Percentiles rank a stretch among this genome's conserved stretches.
Evolutionary conservation across 2,113 vertebrate species (phyloP).

Genomic region (Neolamprologus ventralis): DNA sequence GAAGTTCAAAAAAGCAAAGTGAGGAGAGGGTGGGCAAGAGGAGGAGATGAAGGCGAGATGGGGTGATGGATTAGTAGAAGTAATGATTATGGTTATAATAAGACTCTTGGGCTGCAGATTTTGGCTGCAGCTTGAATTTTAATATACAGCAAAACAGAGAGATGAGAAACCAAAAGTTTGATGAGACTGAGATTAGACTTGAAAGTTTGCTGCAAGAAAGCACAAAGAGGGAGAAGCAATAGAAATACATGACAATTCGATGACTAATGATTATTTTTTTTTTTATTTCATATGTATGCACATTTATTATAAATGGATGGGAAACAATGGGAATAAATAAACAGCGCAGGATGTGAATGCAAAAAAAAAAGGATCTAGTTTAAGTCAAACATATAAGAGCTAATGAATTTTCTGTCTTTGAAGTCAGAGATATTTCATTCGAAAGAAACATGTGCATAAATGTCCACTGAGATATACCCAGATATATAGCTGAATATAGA

Average conservation of each 20-base stretch:
- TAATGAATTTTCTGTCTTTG: neutral
- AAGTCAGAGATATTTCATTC: neutral
- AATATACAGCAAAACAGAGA: neutral
- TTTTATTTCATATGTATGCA: neutral
- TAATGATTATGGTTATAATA: neutral
- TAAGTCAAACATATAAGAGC: neutral
- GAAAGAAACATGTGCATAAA: neutral
- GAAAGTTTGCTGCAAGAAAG: neutral
- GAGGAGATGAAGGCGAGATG: neutral
- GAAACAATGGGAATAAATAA: neutral
- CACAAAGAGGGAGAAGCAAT: neutral
- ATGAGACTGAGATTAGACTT: neutral
- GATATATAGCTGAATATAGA: neutral
- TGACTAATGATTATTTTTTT: neutral
- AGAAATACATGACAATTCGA: neutral
- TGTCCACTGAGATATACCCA: neutral
- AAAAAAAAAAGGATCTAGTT: neutral
- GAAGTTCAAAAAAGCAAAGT: neutral
- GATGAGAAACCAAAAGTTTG: neutral
- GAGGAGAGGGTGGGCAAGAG: neutral
- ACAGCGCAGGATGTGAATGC: neutral
- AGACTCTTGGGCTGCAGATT: neutral
- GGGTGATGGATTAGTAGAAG: neutral
- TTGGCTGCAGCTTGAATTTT: neutral
- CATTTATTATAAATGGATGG: neutral